Base-by-base conservation (phyloP, 2,113 vertebrate species). In the Monarcha castaneiventris region DNA sequence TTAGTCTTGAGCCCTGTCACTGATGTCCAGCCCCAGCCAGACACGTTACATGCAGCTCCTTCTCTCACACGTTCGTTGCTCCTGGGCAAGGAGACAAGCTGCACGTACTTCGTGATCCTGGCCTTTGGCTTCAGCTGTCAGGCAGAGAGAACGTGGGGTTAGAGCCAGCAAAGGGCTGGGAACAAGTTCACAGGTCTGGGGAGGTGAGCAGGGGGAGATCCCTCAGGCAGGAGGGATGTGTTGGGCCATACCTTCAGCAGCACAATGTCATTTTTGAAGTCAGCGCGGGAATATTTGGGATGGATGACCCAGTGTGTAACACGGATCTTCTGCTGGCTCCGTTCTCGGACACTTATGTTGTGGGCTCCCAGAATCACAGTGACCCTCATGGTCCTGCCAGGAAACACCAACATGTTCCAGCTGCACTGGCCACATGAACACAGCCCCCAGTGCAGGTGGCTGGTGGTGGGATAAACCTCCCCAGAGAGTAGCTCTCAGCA, bases 1-100 rank as follows among this genome's bases (percentile, higher is more conserved):
- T 16, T 0, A 5, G 2, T 33, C 1, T 0, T 3, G 0, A 0
- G 0, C 7, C 1, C 0, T 5, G 0, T 1, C 4, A 0, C 0
- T 0, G 26, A 69, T 17, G 30, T 84, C 4, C 0, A 0, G 11
- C 93, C 93, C 85, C 85, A 92, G 33, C 85, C 89, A 76, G 17
- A 0, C 41, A 64, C 85, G 0, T 0, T 0, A 3, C 85, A 94
- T 6, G 0, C 0, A 18, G 6, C 6, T 72, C 63, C 52, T 33
- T 0, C 10, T 23, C 1, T 1, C 29, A 81, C 9, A 30, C 0
- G 2, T 13, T 51, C 4, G 0, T 29, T 80, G 1, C 21, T 8
- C 0, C 22, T 14, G 10, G 84, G 1, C 3, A 71, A 3, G 33
- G 7, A 10, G 29, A 88, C 41, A 4, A 0, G 0, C 2, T 4